phyloP scores from a whole-genome alignment of 53 echinoderm and acorn worm genomes.

The Henricia sp. region DNA sequence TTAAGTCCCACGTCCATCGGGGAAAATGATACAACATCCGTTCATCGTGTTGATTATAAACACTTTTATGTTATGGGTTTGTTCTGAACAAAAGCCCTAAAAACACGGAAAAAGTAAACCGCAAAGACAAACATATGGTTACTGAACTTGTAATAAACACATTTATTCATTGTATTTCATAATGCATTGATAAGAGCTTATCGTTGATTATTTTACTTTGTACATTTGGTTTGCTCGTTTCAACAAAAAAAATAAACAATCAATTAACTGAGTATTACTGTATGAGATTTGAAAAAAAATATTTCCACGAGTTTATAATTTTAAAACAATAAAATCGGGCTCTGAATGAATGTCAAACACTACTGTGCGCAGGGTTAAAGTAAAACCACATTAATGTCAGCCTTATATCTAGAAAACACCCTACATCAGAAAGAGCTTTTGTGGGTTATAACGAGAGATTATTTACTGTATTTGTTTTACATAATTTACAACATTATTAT shows the following conservation, averaged over 20 bases:
- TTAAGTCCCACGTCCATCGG: background rate
- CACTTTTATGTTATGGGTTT: background rate
- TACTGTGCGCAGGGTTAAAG: background rate
- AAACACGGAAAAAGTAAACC: background rate
- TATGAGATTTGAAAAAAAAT: no score
- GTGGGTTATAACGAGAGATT: no score
- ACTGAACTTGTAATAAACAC: background rate
- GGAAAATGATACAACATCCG: background rate
- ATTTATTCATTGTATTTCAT: background rate
- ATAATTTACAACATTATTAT: no score
- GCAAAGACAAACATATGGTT: background rate
- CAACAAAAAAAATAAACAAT: no score
- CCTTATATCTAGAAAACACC: background rate
- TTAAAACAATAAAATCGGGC: background rate
- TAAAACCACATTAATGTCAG: background rate
- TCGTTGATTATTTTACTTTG: no score
- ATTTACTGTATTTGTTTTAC: no score
- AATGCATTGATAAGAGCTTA: no score
- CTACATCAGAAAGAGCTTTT: no score
- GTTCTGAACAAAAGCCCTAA: background rate
- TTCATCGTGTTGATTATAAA: background rate
- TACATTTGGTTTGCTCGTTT: no score
- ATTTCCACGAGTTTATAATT: background rate
- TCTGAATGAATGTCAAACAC: background rate
- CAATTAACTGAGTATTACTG: no score